A percentile compares a stretch with the other conserved stretches of the same genome.
Evolutionary conservation across 2,888 invertebrate species (phyloP).

Genomic region (Drosophila kuntzei): DNA sequence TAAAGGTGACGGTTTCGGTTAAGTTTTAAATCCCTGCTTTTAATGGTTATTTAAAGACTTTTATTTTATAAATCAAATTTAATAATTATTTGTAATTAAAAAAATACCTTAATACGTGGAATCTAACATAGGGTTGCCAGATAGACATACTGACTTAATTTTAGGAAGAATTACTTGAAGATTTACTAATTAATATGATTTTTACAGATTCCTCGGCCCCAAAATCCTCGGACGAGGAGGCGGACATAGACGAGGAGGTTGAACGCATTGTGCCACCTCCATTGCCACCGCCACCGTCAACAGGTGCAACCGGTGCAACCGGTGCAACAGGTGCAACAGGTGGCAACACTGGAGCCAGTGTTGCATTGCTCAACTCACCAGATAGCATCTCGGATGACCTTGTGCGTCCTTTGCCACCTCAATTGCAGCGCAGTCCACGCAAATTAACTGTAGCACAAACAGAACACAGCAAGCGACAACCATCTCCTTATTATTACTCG

Average conservation of each 20-base stretch:
- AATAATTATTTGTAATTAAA: no score
- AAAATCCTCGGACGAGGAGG: constrained; percentile 87
- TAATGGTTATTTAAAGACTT: no score
- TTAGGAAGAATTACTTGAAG: no score
- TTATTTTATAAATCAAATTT: no score
- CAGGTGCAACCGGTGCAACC: constrained; percentile 19
- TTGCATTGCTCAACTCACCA: constrained; percentile 88
- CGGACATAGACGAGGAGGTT: constrained; percentile 71
- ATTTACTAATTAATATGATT: background rate
- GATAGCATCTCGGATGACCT: constrained; percentile 88
- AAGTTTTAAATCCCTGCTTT: no score
- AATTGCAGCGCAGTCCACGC: constrained; percentile 84
- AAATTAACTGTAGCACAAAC: constrained; percentile 80
- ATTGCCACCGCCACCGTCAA: constrained; percentile 12
- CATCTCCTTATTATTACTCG: constrained; percentile 94
- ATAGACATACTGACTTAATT: no score
- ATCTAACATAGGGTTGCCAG: no score
- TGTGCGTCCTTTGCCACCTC: constrained; percentile 85
- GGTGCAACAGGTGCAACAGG: background rate
- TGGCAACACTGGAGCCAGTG: background rate
- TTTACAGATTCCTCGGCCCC: constrained; percentile 86
- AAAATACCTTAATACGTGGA: no score
- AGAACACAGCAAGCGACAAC: constrained; percentile 88
- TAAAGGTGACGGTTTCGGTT: no score
- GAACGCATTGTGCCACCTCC: constrained; percentile 39